Conservation (phyloP, 35 echinoderm and acorn worm genomes). For the Acanthaster planci region DNA sequence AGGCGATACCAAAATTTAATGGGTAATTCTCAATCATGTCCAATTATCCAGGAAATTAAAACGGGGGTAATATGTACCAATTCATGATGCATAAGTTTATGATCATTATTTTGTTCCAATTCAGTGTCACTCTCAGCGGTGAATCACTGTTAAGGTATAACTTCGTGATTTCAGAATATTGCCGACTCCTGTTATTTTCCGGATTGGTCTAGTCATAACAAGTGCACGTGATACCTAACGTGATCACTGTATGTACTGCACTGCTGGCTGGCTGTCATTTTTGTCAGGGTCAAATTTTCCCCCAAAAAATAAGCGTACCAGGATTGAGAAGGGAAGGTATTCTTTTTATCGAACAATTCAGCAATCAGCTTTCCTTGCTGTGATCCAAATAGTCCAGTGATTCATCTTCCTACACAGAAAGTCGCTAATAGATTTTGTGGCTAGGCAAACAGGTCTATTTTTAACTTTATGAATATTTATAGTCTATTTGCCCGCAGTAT, state of each 20-base stretch:
- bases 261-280: neutral
- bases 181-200: no score
- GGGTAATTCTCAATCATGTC: neutral
- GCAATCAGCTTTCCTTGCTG: neutral
- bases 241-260: neutral
- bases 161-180: no score
- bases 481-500: neutral
- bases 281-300: neutral
- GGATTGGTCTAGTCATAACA: neutral
- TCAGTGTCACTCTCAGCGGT: no score
- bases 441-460: conserved; percentile 13
- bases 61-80: no score
- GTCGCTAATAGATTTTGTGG: neutral
- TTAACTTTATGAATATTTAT: conserved; percentile 16
- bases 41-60: no score
- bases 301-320: neutral
- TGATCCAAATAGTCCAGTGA: neutral
- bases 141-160: no score
- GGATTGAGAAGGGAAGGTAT: no score
- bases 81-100: no score
- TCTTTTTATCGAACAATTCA: neutral
- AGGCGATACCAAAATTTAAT: conserved; percentile 3
- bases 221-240: conserved; percentile 1
- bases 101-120: no score
- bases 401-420: neutral